Percentiles rank a stretch among this genome's conserved stretches.
These are phyloP conservation scores for Drosophila ananassae DNA, from an alignment of 1,140 invertebrate genomes.

Conservation along the genomic window DNA sequence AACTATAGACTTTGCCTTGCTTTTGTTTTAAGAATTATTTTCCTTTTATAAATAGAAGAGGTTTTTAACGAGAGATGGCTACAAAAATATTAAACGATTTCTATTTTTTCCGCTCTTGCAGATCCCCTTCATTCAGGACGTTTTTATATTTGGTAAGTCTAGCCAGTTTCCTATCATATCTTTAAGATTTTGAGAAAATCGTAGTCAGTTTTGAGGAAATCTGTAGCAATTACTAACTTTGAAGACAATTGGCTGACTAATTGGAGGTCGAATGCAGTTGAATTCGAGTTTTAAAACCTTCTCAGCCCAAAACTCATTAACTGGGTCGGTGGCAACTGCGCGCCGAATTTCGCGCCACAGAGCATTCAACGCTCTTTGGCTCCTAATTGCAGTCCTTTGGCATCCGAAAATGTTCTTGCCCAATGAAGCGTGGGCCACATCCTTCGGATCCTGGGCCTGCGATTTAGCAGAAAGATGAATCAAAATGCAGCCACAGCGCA, in stretches of 20 bases:
- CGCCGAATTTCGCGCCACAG: slow-evolving; percentile 41
- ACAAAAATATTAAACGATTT: slow-evolving; percentile 23
- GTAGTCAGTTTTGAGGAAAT: not conserved
- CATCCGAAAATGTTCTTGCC: slow-evolving; percentile 50
- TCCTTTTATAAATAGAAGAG: too few relatives aligned
- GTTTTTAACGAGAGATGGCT: not conserved
- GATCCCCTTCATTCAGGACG: slow-evolving; percentile 40
- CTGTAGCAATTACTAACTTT: not conserved
- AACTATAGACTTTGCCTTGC: not conserved
- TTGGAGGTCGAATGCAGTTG: slow-evolving; percentile 8
- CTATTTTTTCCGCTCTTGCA: slow-evolving; percentile 40
- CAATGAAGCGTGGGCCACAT: slow-evolving; percentile 58
- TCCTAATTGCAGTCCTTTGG: slow-evolving; percentile 64
- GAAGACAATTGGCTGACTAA: not conserved
- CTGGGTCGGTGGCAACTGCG: slow-evolving; percentile 63
- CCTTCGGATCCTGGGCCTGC: slow-evolving; percentile 1
- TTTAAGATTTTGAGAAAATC: not conserved
- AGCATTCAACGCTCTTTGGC: slow-evolving; percentile 28
- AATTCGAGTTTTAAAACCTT: slow-evolving; percentile 25
- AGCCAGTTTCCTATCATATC: not conserved
- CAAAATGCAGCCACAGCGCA: slow-evolving; percentile 45
- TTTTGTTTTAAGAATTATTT: too few relatives aligned
- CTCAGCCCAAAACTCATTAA: slow-evolving; percentile 50
- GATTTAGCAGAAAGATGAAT: slow-evolving; percentile 8
- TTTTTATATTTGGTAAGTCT: slow-evolving; percentile 52